These are phyloP conservation scores for Acrocephalus scirpaceus DNA, from an alignment of 2,797 vertebrate genomes.

Conservation along the genomic window DNA sequence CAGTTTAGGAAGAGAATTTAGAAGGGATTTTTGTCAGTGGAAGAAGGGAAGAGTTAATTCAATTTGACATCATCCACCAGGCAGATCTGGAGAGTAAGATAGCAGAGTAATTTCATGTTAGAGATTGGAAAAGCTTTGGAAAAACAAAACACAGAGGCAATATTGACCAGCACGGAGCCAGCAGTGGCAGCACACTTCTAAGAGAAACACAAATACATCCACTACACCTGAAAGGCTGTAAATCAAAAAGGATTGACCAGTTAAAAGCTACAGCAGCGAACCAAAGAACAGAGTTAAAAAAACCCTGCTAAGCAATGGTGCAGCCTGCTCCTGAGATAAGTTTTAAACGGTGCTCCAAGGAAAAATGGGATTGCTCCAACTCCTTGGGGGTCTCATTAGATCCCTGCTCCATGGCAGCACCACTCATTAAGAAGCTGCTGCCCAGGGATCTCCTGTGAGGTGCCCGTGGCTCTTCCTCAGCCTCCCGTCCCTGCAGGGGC, in stretches of 20 bases:
- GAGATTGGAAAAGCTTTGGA: not conserved
- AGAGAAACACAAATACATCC: not conserved
- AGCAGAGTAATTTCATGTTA: not conserved
- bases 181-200: not conserved
- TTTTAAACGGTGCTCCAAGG: slow-evolving; percentile 15
- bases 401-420: not conserved
- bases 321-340: not conserved
- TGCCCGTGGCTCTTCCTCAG: slow-evolving; percentile 40
- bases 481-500: slow-evolving; percentile 14
- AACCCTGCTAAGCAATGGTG: not conserved
- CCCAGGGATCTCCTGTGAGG: slow-evolving; percentile 9
- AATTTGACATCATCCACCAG: not conserved
- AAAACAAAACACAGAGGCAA: not conserved
- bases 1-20: not conserved
- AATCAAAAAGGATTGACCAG: not conserved
- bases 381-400: slow-evolving; percentile 67
- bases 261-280: not conserved
- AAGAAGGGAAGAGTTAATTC: not conserved
- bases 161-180: not conserved
- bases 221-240: not conserved
- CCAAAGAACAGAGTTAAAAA: not conserved
- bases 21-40: not conserved
- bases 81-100: not conserved
- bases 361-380: not conserved
- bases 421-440: slow-evolving; percentile 12